Evolutionary conservation across 2,113 vertebrate genomes (phyloP).

Genomic region (Pluvianellus socialis): DNA sequence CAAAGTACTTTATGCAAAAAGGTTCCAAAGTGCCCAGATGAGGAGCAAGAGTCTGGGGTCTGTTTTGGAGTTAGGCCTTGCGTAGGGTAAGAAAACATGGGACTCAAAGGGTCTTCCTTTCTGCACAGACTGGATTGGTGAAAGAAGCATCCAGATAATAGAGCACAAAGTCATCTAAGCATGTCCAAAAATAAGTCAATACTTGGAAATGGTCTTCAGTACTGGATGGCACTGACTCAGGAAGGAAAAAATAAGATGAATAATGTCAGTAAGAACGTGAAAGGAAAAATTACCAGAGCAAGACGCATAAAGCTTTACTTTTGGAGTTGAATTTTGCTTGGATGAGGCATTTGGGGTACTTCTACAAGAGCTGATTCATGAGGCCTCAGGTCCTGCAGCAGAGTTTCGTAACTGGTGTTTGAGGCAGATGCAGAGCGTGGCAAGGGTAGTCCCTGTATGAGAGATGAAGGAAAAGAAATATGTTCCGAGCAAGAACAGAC

Average conservation of each 20-base stretch:
- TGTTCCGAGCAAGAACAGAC: neutral
- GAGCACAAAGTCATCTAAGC: neutral
- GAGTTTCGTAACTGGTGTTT: neutral
- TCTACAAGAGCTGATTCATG: neutral
- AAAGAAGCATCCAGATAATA: neutral
- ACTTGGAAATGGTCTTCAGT: neutral
- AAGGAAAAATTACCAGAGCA: neutral
- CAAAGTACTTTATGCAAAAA: neutral
- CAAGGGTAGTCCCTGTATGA: neutral
- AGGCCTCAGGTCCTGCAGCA: neutral
- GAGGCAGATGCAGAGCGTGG: neutral
- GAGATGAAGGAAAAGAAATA: neutral
- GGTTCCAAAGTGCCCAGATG: neutral
- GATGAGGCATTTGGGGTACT: neutral
- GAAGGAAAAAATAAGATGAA: neutral
- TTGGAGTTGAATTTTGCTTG: neutral
- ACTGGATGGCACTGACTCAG: neutral
- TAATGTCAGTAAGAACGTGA: neutral
- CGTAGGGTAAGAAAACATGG: neutral
- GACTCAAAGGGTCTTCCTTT: neutral
- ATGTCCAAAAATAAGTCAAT: neutral
- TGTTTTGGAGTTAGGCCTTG: neutral
- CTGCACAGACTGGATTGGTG: rapidly evolving
- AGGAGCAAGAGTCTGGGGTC: neutral
- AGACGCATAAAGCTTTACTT: neutral